Percentiles rank a stretch among this genome's conserved stretches.
Evolutionary conservation across 2,888 invertebrate genomes (phyloP).

Genomic region (Synanthedon vespiformis): DNA sequence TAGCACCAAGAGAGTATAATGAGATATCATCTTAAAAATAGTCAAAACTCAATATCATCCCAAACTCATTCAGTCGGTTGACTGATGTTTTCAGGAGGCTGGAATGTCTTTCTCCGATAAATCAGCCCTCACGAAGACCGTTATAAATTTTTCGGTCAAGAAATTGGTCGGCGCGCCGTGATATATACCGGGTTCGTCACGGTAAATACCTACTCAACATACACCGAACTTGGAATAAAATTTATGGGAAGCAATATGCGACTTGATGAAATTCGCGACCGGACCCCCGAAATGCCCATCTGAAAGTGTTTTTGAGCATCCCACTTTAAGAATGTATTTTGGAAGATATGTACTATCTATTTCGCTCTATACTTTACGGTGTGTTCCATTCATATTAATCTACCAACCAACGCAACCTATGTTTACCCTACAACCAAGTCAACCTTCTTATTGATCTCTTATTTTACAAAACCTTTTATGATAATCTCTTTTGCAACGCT

Average conservation of each 20-base stretch:
- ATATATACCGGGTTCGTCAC: conserved; percentile 39
- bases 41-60: background rate
- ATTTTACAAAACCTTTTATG: too few relatives aligned
- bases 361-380: background rate
- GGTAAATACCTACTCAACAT: conserved; percentile 45
- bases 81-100: background rate
- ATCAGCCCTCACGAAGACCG: conserved; percentile 33
- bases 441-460: too few relatives aligned
- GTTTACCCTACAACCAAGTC: too few relatives aligned
- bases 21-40: background rate
- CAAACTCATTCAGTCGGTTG: background rate
- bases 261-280: conserved; percentile 36
- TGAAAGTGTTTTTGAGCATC: background rate
- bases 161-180: conserved; percentile 48
- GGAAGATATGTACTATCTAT: background rate
- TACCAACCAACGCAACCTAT: too few relatives aligned
- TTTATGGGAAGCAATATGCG: conserved; percentile 55
- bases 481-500: too few relatives aligned
- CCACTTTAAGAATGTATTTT: background rate
- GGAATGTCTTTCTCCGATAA: conserved; percentile 17
- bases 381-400: too few relatives aligned
- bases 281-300: background rate
- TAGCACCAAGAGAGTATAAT: too few relatives aligned
- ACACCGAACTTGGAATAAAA: conserved; percentile 19
- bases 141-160: conserved; percentile 68